phyloP scores from a whole-genome alignment of 2,888 invertebrate genomes.

The Rhodophaea formosa region DNA sequence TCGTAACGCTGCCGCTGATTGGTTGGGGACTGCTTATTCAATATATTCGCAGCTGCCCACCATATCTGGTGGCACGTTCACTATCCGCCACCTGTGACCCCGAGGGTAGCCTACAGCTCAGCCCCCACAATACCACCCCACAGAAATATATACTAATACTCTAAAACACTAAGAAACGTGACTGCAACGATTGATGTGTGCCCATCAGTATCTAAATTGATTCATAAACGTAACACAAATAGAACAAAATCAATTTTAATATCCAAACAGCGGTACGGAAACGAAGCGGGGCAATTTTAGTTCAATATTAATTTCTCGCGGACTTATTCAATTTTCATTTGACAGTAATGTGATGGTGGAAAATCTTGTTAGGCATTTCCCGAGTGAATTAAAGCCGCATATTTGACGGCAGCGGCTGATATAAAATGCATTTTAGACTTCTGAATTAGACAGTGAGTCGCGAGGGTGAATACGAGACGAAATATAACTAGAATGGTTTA shows the following conservation, averaged over 20 bases:
- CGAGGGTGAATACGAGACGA: not conserved
- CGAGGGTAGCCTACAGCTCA: no score
- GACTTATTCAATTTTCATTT: slow-evolving; percentile 54
- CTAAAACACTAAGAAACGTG: no score
- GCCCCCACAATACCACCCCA: no score
- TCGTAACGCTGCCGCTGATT: no score
- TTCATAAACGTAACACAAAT: no score
- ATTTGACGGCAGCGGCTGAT: slow-evolving; percentile 47
- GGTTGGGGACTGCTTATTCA: no score
- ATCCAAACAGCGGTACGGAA: not conserved
- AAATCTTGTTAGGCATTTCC: slow-evolving; percentile 56
- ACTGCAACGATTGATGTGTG: no score
- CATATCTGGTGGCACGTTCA: no score
- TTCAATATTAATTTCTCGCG: slow-evolving; percentile 28
- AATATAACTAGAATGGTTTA: not conserved
- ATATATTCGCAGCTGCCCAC: no score
- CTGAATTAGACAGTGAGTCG: slow-evolving; percentile 39
- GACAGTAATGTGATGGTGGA: slow-evolving; percentile 56
- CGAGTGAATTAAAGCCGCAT: slow-evolving; percentile 42
- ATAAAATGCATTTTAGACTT: slow-evolving; percentile 62
- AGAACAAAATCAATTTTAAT: not conserved
- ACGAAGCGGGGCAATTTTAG: slow-evolving; percentile 18
- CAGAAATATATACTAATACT: no score
- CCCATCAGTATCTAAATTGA: no score
- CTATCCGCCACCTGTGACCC: no score